Conservation (phyloP, 2,888 invertebrate species). For the Lepidonotus clava region DNA sequence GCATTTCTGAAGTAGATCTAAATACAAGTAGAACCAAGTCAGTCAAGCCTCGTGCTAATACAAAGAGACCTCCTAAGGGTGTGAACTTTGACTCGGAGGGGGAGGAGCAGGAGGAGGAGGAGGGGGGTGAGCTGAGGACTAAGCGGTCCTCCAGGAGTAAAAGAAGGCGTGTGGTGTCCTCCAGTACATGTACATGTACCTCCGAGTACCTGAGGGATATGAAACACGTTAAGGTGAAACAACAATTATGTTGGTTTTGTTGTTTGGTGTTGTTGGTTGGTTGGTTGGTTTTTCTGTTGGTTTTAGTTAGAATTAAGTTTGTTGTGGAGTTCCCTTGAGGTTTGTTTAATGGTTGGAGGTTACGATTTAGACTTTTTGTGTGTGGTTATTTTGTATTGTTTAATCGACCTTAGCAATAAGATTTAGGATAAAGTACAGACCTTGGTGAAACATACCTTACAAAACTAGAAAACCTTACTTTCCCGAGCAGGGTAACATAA, state of each 20-base stretch:
- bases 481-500: no score
- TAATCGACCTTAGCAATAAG: no score
- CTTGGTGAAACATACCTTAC: no score
- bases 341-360: background rate
- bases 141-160: conserved; percentile 18
- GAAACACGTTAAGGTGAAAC: background rate
- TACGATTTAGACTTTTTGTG: background rate
- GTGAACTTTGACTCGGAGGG: background rate
- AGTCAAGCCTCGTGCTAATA: background rate
- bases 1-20: background rate
- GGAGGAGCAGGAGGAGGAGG: background rate
- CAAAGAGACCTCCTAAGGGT: background rate
- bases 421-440: no score
- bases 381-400: no score
- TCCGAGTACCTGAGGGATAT: background rate
- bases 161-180: background rate
- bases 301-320: background rate
- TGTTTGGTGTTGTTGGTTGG: background rate
- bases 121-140: background rate
- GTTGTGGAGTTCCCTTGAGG: background rate
- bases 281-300: background rate
- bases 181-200: background rate
- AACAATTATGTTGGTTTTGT: background rate
- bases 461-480: no score
- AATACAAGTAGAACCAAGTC: background rate